Evolutionary conservation across 23 tunicate species (phyloP).

Genomic region (Clavelina lepadiformis): DNA sequence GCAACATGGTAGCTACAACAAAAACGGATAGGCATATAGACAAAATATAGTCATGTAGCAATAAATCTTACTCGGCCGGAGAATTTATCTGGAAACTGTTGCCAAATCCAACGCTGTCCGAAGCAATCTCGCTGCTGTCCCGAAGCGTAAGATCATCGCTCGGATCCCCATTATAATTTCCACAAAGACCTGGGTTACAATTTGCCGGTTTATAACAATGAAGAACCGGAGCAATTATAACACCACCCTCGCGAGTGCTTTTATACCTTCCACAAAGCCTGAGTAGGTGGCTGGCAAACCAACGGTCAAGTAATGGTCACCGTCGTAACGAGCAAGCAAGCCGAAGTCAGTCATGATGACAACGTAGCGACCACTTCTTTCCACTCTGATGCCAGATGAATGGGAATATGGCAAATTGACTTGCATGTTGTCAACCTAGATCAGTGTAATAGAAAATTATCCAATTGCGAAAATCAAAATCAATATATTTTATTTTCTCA

Average conservation of each 20-base stretch:
- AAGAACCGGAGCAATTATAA: too few relatives aligned
- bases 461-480: too few relatives aligned
- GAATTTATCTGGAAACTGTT: conserved; percentile 57
- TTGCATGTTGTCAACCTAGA: conserved; percentile 48
- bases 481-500: too few relatives aligned
- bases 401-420: conserved; percentile 54
- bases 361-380: conserved; percentile 55
- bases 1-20: too few relatives aligned
- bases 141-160: conserved; percentile 37
- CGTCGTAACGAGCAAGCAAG: conserved; percentile 52
- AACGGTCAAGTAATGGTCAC: conserved; percentile 64
- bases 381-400: conserved; percentile 18
- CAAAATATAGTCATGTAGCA: too few relatives aligned
- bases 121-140: not conserved
- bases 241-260: too few relatives aligned
- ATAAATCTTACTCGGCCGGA: conserved; percentile 43
- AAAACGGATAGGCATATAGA: too few relatives aligned
- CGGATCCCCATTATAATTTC: conserved; percentile 59
- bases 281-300: conserved; percentile 49
- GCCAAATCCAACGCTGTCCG: conserved; percentile 27
- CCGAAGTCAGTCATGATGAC: conserved; percentile 35
- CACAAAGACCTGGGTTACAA: conserved; percentile 78
- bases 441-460: too few relatives aligned
- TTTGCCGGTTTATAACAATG: too few relatives aligned
- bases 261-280: conserved; percentile 56